Base-by-base conservation (phyloP, 2,797 vertebrate genomes). In the Coilia nasus region DNA sequence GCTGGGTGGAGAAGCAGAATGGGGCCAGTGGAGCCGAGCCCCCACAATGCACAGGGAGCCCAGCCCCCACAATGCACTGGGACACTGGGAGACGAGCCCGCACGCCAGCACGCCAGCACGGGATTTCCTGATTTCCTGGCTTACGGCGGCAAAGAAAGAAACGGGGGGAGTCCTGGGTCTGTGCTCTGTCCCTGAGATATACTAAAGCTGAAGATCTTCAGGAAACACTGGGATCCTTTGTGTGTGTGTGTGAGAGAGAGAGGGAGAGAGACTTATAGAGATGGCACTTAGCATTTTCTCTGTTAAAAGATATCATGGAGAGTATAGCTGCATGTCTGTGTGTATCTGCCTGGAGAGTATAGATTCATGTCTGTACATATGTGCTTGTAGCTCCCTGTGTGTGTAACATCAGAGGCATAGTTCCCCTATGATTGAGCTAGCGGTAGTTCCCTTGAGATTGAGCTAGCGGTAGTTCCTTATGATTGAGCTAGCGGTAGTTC, bases 1-100 rank as follows among this genome's bases (percentile, higher is more conserved):
- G 94, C 93, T 94, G 94, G 94, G 90, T 94, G 94, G 93, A 95
- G 92, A 93, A 90, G 90, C 90, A 95, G 93, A 95, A 95, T 95
- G 89, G 93, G 88, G 86, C 89, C 92, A 94, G 89, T 93, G 93
- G 94, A 89, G 88, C 87, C 86, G 84, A 87, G 31, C 28, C 85
- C 89, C 91, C 92, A 94, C 94, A 94, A 94, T 91, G 86, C 93
- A 90, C 86, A 85, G 71, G 84, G 90, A 86, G 88, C 90, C 84
- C 91, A 91, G 89, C 90, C 90, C 89, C 89, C 91, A 92, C 83
- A 47, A 10, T 10, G 46, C n/a, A n/a, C n/a, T n/a, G n/a, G n/a
- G n/a, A n/a, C n/a, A n/a, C n/a, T n/a, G n/a, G n/a, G n/a, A n/a
- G n/a, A n/a, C n/a, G n/a, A n/a, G 88, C 90, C 84, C 91, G 89